Evolutionary conservation across 2,113 vertebrate genomes (phyloP).

Genomic region (Proteles cristata): DNA sequence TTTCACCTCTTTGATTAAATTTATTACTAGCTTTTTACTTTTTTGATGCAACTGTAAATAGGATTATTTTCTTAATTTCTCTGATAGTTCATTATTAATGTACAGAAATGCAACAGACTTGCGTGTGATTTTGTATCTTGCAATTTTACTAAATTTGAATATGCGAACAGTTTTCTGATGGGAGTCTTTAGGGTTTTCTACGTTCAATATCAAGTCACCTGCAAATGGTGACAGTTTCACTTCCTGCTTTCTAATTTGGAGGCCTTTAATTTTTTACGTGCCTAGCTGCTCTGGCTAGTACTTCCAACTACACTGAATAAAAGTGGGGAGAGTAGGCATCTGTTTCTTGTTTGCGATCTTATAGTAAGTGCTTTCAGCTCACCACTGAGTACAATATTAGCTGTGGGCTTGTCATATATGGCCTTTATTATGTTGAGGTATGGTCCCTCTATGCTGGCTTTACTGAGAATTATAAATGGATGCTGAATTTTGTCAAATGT

Average conservation of each 20-base stretch:
- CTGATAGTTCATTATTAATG: neutral
- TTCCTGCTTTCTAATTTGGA: neutral
- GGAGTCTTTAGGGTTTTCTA: neutral
- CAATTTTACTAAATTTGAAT: neutral
- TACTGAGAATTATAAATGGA: neutral
- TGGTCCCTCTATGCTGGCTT: neutral
- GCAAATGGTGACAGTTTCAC: neutral
- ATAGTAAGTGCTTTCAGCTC: neutral
- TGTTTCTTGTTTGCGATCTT: neutral
- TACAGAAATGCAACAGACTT: neutral
- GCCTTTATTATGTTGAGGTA: neutral
- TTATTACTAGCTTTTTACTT: neutral
- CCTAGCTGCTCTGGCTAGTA: neutral
- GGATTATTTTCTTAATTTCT: neutral
- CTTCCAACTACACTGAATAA: neutral
- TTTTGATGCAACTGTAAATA: neutral
- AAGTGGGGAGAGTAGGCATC: neutral
- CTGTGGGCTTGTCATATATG: neutral
- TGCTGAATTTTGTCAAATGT: neutral
- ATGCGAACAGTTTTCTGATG: neutral
- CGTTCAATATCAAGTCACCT: neutral
- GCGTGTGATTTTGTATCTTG: neutral
- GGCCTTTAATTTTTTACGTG: neutral
- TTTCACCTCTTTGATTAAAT: neutral
- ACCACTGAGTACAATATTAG: neutral